Evolutionary conservation across 1,140 invertebrate species (phyloP).

Genomic region (Drosophila repleta): DNA sequence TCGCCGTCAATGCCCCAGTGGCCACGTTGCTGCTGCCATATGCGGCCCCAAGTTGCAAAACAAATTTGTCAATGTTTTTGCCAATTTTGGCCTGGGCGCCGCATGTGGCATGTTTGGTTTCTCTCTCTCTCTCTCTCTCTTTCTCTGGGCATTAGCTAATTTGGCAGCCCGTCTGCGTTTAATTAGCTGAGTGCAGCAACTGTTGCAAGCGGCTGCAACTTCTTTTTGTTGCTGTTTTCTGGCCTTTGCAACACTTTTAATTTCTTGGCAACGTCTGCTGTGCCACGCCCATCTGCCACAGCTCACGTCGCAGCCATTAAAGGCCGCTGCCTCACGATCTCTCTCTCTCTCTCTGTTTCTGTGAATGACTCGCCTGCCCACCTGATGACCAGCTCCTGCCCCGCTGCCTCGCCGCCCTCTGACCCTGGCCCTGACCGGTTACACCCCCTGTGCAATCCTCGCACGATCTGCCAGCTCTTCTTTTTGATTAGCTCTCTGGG

Average conservation of each 20-base stretch:
- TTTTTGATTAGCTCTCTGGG: constrained; percentile 36
- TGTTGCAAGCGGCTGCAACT: constrained; percentile 16
- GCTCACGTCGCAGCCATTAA: constrained; percentile 74
- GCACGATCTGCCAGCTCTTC: constrained; percentile 70
- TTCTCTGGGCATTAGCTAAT: constrained; percentile 71
- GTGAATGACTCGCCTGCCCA: constrained; percentile 53
- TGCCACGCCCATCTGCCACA: constrained; percentile 42
- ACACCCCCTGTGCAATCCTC: constrained; percentile 74
- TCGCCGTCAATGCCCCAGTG: constrained; percentile 74
- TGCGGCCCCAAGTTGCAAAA: constrained; percentile 74
- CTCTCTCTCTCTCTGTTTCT: not conserved
- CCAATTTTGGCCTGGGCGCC: constrained; percentile 58
- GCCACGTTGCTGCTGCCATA: constrained; percentile 63
- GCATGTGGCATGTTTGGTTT: constrained; percentile 43
- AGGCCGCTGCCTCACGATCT: constrained; percentile 74
- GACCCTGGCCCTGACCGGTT: constrained; percentile 30
- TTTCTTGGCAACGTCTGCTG: constrained; percentile 42
- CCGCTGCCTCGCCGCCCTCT: not conserved
- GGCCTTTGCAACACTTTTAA: constrained; percentile 68
- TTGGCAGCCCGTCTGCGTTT: constrained; percentile 74
- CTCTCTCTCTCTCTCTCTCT: constrained; percentile 60
- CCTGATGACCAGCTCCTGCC: not conserved
- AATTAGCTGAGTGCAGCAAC: constrained; percentile 50
- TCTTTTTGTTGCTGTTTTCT: not conserved
- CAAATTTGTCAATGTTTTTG: constrained; percentile 76